phyloP scores from a whole-genome alignment of 2,888 invertebrate species.

The Drosophila austrosaltans region DNA sequence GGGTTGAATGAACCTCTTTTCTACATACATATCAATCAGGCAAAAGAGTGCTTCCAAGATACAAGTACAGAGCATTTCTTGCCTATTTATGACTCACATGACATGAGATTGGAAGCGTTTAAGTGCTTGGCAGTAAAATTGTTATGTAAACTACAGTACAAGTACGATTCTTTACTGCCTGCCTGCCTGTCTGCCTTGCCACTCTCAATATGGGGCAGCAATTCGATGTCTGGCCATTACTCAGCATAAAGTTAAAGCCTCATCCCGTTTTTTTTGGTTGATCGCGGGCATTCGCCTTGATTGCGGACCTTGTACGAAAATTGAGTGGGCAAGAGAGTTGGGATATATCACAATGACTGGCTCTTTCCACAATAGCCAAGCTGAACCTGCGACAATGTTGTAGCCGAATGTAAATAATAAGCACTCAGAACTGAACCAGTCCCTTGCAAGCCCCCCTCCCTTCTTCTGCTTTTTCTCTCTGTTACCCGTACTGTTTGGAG shows the following conservation, averaged over 20 bases:
- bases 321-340: constrained; percentile 22
- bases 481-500: constrained; percentile 20
- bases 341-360: constrained; percentile 25
- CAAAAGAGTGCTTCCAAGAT: constrained; percentile 17
- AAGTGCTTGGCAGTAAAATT: constrained; percentile 48
- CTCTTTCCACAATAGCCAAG: not conserved
- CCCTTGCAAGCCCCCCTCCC: no score
- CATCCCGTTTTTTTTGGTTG: not conserved
- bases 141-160: constrained; percentile 50
- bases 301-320: constrained; percentile 34
- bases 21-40: constrained; percentile 43
- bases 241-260: constrained; percentile 44
- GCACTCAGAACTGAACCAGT: constrained; percentile 11
- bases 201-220: constrained; percentile 22
- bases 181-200: constrained; percentile 16
- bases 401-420: constrained; percentile 48
- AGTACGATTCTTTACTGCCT: constrained; percentile 51
- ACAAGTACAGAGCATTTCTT: constrained; percentile 31
- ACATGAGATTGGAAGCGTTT: constrained; percentile 26
- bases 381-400: constrained; percentile 45
- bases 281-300: constrained; percentile 33
- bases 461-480: no score
- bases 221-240: constrained; percentile 42
- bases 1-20: constrained; percentile 32
- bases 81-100: constrained; percentile 45